A percentile compares a stretch with the other conserved stretches of the same genome.
These are phyloP conservation scores for Diplosoma virens DNA, from an alignment of 23 tunicate species.

Conservation along the genomic window DNA sequence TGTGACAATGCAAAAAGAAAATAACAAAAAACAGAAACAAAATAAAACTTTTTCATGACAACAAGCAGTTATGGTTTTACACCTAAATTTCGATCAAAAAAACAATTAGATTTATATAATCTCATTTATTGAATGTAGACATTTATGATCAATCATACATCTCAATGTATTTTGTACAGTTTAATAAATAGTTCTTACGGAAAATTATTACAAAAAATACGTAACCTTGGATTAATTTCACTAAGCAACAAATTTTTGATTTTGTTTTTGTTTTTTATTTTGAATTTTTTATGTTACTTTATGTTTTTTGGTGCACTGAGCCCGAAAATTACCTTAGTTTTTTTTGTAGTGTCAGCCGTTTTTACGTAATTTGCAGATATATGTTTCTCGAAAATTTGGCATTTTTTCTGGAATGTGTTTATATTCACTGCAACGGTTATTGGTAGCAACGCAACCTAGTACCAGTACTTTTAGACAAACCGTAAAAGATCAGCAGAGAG, in stretches of 20 bases:
- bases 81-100: too few relatives aligned
- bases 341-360: slow-evolving; percentile 16
- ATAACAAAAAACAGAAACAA: too few relatives aligned
- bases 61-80: too few relatives aligned
- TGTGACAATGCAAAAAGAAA: too few relatives aligned
- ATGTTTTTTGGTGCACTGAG: slow-evolving; percentile 14
- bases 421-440: neutral
- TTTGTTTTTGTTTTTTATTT: slow-evolving; percentile 5
- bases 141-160: too few relatives aligned
- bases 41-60: too few relatives aligned
- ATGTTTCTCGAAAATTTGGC: neutral
- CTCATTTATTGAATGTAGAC: too few relatives aligned
- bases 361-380: slow-evolving; percentile 13
- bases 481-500: slow-evolving; percentile 4
- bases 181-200: too few relatives aligned
- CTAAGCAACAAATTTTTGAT: slow-evolving; percentile 5
- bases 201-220: too few relatives aligned
- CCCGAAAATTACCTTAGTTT: slow-evolving; percentile 11
- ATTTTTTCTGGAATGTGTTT: neutral
- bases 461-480: slow-evolving; percentile 10
- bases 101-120: too few relatives aligned
- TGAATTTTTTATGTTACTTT: slow-evolving; percentile 4
- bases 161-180: too few relatives aligned
- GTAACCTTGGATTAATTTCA: too few relatives aligned
- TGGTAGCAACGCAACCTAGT: slow-evolving; percentile 7